phyloP scores from a whole-genome alignment of 2,797 vertebrate species.

The Adelosebastes latens region DNA sequence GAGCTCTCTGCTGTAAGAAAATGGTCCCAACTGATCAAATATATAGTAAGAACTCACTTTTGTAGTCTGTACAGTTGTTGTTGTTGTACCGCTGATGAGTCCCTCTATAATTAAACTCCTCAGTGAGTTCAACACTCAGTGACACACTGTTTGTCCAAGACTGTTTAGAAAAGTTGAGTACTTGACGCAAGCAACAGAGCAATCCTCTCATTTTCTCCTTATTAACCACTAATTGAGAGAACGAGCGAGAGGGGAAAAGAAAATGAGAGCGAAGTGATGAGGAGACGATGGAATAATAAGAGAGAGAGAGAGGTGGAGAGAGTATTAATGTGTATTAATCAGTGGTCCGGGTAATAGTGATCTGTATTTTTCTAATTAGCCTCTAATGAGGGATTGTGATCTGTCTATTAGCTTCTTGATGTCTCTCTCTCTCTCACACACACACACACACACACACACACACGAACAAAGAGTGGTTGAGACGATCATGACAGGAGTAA shows the following conservation, averaged over 20 bases:
- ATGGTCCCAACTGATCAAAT: background rate
- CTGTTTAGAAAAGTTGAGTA: slow-evolving; percentile 61
- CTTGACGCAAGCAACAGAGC: slow-evolving; percentile 56
- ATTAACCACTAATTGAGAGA: slow-evolving; percentile 78
- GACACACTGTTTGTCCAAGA: slow-evolving; percentile 51
- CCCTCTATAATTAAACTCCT: slow-evolving; percentile 46
- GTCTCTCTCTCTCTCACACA: slow-evolving; percentile 11
- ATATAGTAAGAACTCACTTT: background rate
- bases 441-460: background rate
- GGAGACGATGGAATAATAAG: slow-evolving; percentile 45
- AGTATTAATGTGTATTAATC: slow-evolving; percentile 74
- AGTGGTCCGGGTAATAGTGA: slow-evolving; percentile 73
- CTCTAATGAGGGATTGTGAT: slow-evolving; percentile 72
- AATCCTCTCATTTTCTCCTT: slow-evolving; percentile 69
- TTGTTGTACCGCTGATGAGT: slow-evolving; percentile 2
- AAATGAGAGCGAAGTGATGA: slow-evolving; percentile 56
- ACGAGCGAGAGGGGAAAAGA: slow-evolving; percentile 40
- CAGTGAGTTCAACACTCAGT: slow-evolving; percentile 16
- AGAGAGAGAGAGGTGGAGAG: slow-evolving; percentile 18
- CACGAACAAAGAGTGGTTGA: background rate
- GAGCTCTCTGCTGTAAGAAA: background rate
- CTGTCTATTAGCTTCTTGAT: slow-evolving; percentile 64
- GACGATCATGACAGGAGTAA: background rate
- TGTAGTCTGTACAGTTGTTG: background rate
- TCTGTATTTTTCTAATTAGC: slow-evolving; percentile 76